Percentiles rank a stretch among this genome's conserved stretches.
Evolutionary conservation across 2,113 vertebrate genomes (phyloP).

Genomic region (Rhineura floridana): DNA sequence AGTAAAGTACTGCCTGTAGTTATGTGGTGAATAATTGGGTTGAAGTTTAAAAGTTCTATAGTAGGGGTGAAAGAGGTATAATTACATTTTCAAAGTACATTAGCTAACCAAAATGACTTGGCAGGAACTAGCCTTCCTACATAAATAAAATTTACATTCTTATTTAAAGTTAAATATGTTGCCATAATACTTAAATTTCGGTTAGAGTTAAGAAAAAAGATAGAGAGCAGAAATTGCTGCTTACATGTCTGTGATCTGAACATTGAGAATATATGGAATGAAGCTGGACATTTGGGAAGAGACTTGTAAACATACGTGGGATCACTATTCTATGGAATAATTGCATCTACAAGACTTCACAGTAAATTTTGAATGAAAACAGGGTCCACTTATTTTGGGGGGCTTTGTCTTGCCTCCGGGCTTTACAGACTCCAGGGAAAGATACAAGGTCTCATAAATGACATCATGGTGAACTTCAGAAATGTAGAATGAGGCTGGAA

Average conservation of each 20-base stretch:
- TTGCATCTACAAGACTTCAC: not conserved
- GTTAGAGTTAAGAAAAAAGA: not conserved
- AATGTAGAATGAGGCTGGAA: not conserved
- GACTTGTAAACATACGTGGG: conserved; percentile 7
- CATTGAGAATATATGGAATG: not conserved
- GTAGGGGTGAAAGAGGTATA: not conserved
- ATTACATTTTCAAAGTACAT: conserved; percentile 12
- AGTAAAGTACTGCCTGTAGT: accelerated
- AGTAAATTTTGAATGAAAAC: conserved; percentile 30
- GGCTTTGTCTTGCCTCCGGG: not conserved
- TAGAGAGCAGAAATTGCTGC: not conserved
- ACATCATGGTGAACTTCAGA: not conserved
- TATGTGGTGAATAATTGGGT: not conserved
- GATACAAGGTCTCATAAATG: not conserved
- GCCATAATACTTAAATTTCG: not conserved
- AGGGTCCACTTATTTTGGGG: not conserved
- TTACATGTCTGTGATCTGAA: not conserved
- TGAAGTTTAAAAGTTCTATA: not conserved
- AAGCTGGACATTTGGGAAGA: not conserved
- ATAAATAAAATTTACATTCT: not conserved
- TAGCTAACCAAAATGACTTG: not conserved
- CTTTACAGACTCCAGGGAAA: not conserved
- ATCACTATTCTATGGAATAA: conserved; percentile 18
- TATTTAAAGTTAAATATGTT: not conserved
- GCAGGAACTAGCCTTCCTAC: not conserved